Evolutionary conservation across 2,113 vertebrate genomes (phyloP).

Genomic region (Hippocampus mohnikei): DNA sequence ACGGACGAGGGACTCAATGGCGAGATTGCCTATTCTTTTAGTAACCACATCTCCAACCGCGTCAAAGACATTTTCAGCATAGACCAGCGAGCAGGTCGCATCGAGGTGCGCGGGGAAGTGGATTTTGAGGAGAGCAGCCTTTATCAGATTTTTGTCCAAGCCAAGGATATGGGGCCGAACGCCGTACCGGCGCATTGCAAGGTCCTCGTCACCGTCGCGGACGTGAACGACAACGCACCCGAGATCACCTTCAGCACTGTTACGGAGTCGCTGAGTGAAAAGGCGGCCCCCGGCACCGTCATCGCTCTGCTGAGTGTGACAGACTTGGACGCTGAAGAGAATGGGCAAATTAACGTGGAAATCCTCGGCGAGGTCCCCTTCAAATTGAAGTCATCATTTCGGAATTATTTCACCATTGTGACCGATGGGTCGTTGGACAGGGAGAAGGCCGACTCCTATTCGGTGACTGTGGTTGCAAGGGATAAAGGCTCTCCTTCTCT

Average conservation of each 20-base stretch:
- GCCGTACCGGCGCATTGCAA: constrained; percentile 96
- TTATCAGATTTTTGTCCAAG: constrained; percentile 94
- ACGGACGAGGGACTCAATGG: constrained; percentile 92
- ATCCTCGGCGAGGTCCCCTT: constrained; percentile 92
- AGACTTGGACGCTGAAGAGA: constrained; percentile 89
- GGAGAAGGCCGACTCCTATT: constrained; percentile 87
- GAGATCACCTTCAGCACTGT: constrained; percentile 97
- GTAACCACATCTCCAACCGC: constrained; percentile 88
- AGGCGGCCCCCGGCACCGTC: constrained; percentile 87
- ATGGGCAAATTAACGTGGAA: constrained; percentile 91
- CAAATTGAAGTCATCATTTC: constrained; percentile 90
- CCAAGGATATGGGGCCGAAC: constrained; percentile 93
- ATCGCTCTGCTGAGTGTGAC: constrained; percentile 93
- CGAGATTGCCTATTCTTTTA: constrained; percentile 92
- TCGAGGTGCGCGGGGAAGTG: constrained; percentile 90
- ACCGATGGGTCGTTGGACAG: constrained; percentile 90
- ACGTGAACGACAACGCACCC: constrained; percentile 92
- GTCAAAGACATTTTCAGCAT: constrained; percentile 90
- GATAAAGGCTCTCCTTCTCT: constrained; percentile 85
- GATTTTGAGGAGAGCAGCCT: constrained; percentile 92
- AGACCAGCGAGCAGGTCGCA: constrained; percentile 83
- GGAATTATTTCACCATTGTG: constrained; percentile 92
- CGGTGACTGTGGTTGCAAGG: constrained; percentile 87
- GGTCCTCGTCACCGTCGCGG: constrained; percentile 87
- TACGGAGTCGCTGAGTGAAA: constrained; percentile 91